These are phyloP conservation scores for Zaprionus ornatus DNA, from an alignment of 1,140 invertebrate genomes.

Conservation along the genomic window DNA sequence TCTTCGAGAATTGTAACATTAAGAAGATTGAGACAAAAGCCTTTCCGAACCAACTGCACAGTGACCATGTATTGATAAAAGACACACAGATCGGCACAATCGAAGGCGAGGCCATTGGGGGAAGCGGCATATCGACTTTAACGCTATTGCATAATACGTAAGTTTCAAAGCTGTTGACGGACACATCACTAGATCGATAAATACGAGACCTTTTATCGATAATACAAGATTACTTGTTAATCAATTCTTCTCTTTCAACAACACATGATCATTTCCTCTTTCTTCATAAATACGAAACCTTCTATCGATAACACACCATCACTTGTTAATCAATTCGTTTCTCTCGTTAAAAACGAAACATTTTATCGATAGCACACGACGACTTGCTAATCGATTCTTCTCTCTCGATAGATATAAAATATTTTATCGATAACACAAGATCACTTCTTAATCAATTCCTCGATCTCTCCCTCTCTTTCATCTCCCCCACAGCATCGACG, in stretches of 20 bases:
- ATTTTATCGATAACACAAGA: not conserved
- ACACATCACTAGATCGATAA: too few relatives aligned
- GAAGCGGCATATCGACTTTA: slow-evolving; percentile 70
- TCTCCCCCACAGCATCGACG: slow-evolving; percentile 54
- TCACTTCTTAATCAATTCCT: not conserved
- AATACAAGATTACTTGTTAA: too few relatives aligned
- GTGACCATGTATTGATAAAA: slow-evolving; percentile 67
- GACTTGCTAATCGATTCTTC: too few relatives aligned
- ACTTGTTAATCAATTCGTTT: too few relatives aligned
- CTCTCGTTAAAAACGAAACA: too few relatives aligned
- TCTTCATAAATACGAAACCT: not conserved
- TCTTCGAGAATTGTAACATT: slow-evolving; percentile 65
- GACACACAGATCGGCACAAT: slow-evolving; percentile 69
- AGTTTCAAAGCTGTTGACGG: slow-evolving; percentile 10
- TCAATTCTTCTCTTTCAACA: not conserved
- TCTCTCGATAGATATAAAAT: too few relatives aligned
- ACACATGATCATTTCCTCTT: too few relatives aligned
- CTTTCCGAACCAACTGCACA: slow-evolving; percentile 67
- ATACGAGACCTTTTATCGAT: too few relatives aligned
- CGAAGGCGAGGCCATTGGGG: slow-evolving; percentile 72
- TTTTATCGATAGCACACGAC: too few relatives aligned
- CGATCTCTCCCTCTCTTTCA: not conserved
- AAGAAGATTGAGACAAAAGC: slow-evolving; percentile 59
- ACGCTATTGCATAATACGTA: slow-evolving; percentile 68
- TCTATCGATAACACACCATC: not conserved